phyloP scores from a whole-genome alignment of 2,888 invertebrate species.

The Apocheima hispidaria region DNA sequence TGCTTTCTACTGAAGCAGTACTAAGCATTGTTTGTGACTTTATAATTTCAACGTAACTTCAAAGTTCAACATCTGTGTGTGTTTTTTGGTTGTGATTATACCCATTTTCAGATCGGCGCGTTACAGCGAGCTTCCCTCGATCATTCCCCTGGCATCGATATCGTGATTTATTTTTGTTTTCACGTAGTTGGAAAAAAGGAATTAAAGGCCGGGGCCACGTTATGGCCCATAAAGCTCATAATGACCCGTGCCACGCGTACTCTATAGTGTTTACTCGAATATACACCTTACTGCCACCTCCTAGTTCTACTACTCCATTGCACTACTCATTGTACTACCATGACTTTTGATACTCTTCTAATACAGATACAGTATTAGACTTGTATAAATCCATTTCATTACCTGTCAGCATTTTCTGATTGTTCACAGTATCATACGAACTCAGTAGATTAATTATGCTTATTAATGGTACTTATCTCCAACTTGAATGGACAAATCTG shows the following conservation, averaged over 20 bases:
- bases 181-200: constrained; percentile 63
- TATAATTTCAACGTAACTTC: not conserved
- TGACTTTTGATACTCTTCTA: not conserved
- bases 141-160: constrained; percentile 54
- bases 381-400: not conserved
- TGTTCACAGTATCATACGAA: constrained; percentile 15
- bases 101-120: constrained; percentile 16
- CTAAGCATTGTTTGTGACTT: not conserved
- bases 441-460: constrained; percentile 16
- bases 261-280: constrained; percentile 57
- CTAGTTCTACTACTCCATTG: constrained; percentile 24
- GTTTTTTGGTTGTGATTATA: constrained; percentile 8
- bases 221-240: constrained; percentile 68
- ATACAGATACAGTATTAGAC: not conserved
- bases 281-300: constrained; percentile 32
- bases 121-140: constrained; percentile 37
- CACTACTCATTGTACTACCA: constrained; percentile 25
- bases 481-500: constrained; percentile 39
- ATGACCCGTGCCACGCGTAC: constrained; percentile 55
- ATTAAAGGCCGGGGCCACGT: constrained; percentile 68
- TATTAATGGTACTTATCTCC: constrained; percentile 31
- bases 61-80: constrained; percentile 2
- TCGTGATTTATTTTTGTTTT: constrained; percentile 71
- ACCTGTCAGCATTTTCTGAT: not conserved
- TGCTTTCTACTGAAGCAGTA: not conserved